These are phyloP conservation scores for Cydia splendana DNA, from an alignment of 1,140 invertebrate species.

Conservation along the genomic window DNA sequence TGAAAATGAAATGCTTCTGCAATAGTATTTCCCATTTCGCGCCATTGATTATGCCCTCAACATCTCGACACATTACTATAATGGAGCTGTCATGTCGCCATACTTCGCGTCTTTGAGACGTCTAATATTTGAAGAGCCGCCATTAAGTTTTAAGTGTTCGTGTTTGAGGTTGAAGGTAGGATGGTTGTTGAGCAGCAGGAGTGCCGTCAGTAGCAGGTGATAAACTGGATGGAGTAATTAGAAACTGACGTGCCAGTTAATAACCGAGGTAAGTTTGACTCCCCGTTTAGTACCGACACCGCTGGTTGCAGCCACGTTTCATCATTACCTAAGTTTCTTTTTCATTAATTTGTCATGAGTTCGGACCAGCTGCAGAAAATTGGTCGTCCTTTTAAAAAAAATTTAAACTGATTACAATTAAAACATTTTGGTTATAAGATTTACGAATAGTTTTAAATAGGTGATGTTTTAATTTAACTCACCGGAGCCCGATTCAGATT, in stretches of 20 bases:
- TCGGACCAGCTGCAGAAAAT: neutral
- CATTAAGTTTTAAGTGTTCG: neutral
- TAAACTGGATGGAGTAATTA: slow-evolving; percentile 72
- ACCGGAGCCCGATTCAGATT: no score
- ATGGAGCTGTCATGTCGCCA: slow-evolving; percentile 59
- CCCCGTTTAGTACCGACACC: slow-evolving; percentile 43
- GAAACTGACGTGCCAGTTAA: slow-evolving; percentile 71
- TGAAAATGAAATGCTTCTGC: slow-evolving; percentile 3
- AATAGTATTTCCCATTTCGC: slow-evolving; percentile 19
- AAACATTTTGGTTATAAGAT: neutral
- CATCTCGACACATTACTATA: slow-evolving; percentile 51
- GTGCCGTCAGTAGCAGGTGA: slow-evolving; percentile 74
- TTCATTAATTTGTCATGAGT: neutral
- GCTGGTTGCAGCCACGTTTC: slow-evolving; percentile 18
- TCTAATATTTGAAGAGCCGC: slow-evolving; percentile 40
- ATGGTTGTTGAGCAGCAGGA: slow-evolving; percentile 45
- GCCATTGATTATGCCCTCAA: slow-evolving; percentile 35
- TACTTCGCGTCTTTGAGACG: slow-evolving; percentile 49
- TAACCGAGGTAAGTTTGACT: slow-evolving; percentile 67
- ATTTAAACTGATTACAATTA: neutral
- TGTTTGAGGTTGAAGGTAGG: slow-evolving; percentile 39
- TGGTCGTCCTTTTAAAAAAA: no score
- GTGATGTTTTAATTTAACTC: no score
- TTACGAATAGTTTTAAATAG: neutral
- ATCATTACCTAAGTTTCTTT: slow-evolving; percentile 22